Base-by-base conservation (phyloP, 2,113 vertebrate genomes). In the Pholis gunnellus region DNA sequence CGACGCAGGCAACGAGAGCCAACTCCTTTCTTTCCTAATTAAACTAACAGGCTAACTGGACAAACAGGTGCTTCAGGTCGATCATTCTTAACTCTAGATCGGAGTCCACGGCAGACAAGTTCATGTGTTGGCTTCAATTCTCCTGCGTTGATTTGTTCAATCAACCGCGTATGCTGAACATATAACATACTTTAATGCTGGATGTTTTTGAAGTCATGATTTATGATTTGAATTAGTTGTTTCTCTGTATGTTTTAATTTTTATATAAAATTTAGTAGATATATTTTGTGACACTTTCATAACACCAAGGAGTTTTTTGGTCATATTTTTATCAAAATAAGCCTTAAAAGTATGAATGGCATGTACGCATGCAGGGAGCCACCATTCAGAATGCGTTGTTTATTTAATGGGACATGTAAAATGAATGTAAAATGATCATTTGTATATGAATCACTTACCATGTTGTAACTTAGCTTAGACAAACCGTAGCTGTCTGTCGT, bases 21-120 rank as follows among this genome's bases (percentile, higher is more conserved):
- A 18, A 79, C 74, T 68, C 78, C 57, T 83, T 86, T 87, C 66
- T 90, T 83, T 77, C 9, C 59, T 81, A 86, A 88, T 86, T 81
- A 79, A 68, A 59, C 27, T 59, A 59, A 59, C 56, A 6, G 4
- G 13, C 54, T 57, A 27, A 57, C 54, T 27, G 54, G 80, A 74
- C 78, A 29, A 80, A 81, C 77, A 54, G 72, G 83, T 79, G 66
- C 87, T 93, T 84, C 82, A 87, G 46, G 68, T 22, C 34, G 72
- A 79, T 75, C 60, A 80, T 76, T 79, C 67, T 78, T 63, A 77
- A 73, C 82, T 74, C 52, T 1, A 48, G 61, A 73, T 84, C 56
- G 71, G 61, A 79, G 61, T 57, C 29, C 18, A 73, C 79, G 22
- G 31, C 59, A 66, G 38, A 63, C 54, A n/a, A 11, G 42, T 64